Evolutionary conservation across 1,140 invertebrate species (phyloP), one percentile per base, ranked within the genome.

Genomic region (Marisa cornuarietis): DNA sequence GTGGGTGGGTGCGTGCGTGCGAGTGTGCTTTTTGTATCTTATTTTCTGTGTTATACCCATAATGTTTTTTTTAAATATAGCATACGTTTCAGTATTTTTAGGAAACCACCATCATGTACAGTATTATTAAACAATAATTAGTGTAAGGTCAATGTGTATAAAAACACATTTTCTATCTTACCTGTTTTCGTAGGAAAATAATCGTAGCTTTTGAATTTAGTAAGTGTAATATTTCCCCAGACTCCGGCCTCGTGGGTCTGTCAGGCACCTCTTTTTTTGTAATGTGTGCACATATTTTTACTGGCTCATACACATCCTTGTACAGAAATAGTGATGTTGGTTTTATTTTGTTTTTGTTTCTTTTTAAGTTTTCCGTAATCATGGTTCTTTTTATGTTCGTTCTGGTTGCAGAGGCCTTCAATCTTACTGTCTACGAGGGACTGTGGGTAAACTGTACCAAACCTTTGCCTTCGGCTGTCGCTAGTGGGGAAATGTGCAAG

Each of bases 391-490:
- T 68, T 77, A 31, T 78, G 24, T 24, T 18, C 24, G 18, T 31
- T 26, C 69, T 49, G 69, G 31, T 24, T 11, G n/a, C 79, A 81
- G 79, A 71, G 68, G 71, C 79, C 26, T 81, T 71, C 74, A 81
- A 81, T 51, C 75, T 81, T 58, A 77, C 79, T 20, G 72, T 81
- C 54, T 26, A 71, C 22, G 79, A 81, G 31, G 79, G 79, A 10
- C 52, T 81, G 62, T 81, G 79, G 79, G 68, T 81, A 18, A 81
- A 81, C 79, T 81, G 79, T 62, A 72, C 74, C 49, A 71, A 65
- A n/a, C 75, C 68, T 26, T 16, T 75, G 11, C 51, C 69, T 51
- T 22, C 31, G 20, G 52, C 72, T 14, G 77, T 61, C 51, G 26
- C 74, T 24, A 62, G 49, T 16, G 74, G 20, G 2, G 24, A 71